phyloP scores from a whole-genome alignment of 64 coral and sea anemone genomes.

The Stichodactyla mertensii region DNA sequence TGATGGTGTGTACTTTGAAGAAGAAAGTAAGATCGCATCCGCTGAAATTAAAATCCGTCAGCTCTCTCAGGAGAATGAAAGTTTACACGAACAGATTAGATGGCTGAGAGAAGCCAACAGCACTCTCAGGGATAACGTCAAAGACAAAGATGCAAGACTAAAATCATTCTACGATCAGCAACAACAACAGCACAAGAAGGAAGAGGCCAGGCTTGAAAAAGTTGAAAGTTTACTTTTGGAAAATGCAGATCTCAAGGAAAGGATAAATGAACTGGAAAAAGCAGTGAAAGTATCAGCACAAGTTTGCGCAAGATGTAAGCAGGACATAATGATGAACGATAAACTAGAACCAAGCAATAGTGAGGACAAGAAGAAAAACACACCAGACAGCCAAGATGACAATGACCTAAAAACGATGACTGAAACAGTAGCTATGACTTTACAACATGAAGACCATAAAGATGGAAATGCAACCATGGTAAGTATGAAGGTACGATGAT shows the following conservation, averaged over 20 bases:
- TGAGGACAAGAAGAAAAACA: background rate
- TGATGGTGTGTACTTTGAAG: background rate
- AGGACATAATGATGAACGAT: background rate
- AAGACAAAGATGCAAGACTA: constrained; percentile 31
- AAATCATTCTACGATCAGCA: constrained; percentile 5
- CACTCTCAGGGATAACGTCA: background rate
- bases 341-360: background rate
- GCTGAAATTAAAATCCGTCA: constrained; percentile 14
- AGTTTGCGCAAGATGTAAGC: background rate
- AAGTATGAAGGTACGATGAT: background rate
- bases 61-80: constrained; percentile 11
- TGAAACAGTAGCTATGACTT: background rate
- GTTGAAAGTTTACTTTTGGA: constrained; percentile 20
- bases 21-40: background rate
- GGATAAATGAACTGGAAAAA: background rate
- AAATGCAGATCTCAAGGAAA: constrained; percentile 12
- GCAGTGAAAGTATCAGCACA: background rate
- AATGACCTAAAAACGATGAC: background rate
- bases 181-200: constrained; percentile 11
- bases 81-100: constrained; percentile 19
- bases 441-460: background rate
- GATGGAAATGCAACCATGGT: background rate
- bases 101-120: constrained; percentile 2
- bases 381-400: background rate
- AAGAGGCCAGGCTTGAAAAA: constrained; percentile 12